A percentile compares a stretch with the other conserved stretches of the same genome.
phyloP scores from a whole-genome alignment of 2,797 vertebrate genomes.

The Acomys russatus region DNA sequence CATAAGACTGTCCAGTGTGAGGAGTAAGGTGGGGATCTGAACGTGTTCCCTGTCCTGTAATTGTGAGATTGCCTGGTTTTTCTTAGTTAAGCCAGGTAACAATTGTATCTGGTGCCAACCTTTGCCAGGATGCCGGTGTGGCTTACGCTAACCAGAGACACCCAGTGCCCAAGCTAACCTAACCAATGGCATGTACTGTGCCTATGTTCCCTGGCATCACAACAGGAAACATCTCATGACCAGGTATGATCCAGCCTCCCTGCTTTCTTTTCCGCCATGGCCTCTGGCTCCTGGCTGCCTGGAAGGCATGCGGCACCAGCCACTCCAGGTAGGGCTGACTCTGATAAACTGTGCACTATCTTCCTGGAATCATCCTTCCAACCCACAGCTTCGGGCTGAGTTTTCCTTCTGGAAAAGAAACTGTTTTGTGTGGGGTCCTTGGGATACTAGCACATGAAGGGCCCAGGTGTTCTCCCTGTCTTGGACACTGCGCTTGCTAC shows the following conservation, averaged over 20 bases:
- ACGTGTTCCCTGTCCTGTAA: not conserved
- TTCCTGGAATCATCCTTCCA: not conserved
- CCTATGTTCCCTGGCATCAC: not conserved
- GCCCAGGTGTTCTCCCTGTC: accelerated
- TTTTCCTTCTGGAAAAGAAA: not conserved
- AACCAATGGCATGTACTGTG: not conserved
- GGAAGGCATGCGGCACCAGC: not conserved
- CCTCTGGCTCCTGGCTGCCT: not conserved
- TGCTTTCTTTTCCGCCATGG: not conserved
- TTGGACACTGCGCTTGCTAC: not conserved
- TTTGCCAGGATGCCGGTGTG: not conserved
- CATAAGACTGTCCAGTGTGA: not conserved
- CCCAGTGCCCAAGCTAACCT: not conserved
- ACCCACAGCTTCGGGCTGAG: not conserved
- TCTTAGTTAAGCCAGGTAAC: not conserved
- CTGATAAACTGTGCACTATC: no score
- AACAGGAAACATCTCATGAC: not conserved
- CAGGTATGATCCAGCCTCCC: not conserved
- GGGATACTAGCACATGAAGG: no score
- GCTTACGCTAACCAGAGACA: not conserved
- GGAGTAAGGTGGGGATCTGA: not conserved
- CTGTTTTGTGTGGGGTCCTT: not conserved
- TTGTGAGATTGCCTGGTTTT: not conserved
- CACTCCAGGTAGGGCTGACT: no score
- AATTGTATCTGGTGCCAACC: not conserved